A percentile compares a stretch with the other conserved stretches of the same genome.
phyloP scores from a whole-genome alignment of 1,140 invertebrate genomes.

The Nasonia giraulti region DNA sequence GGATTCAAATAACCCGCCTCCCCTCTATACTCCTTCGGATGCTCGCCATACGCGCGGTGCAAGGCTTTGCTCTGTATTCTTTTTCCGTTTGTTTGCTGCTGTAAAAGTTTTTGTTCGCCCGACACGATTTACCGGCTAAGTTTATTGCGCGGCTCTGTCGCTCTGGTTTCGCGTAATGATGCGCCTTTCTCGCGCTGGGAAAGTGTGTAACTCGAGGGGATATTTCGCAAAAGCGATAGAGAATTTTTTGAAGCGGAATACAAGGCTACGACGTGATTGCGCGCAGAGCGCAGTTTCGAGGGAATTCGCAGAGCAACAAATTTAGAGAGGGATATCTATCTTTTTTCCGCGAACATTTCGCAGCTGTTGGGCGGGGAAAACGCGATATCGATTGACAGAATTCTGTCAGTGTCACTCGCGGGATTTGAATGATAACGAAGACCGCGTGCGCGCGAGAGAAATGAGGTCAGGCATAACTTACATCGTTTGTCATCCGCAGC shows the following conservation, averaged over 20 bases:
- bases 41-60: neutral
- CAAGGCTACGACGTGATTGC: no score
- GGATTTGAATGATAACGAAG: constrained; percentile 15
- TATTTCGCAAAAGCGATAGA: no score
- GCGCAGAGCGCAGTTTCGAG: no score
- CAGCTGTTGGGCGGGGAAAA: neutral
- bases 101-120: neutral
- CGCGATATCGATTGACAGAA: neutral
- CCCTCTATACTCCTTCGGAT: neutral
- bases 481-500: constrained; percentile 28
- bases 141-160: neutral
- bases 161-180: neutral
- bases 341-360: neutral
- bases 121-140: constrained; percentile 1
- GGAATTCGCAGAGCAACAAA: no score
- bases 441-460: neutral
- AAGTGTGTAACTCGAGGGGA: neutral
- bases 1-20: constrained; percentile 39
- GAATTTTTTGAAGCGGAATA: no score
- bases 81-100: neutral
- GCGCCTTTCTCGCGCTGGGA: neutral
- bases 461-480: neutral
- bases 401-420: constrained; percentile 12
- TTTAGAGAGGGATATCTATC: neutral
- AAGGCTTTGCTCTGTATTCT: neutral